Base-by-base conservation (phyloP, 2,888 invertebrate genomes). In the Zaprionus lineosus region DNA sequence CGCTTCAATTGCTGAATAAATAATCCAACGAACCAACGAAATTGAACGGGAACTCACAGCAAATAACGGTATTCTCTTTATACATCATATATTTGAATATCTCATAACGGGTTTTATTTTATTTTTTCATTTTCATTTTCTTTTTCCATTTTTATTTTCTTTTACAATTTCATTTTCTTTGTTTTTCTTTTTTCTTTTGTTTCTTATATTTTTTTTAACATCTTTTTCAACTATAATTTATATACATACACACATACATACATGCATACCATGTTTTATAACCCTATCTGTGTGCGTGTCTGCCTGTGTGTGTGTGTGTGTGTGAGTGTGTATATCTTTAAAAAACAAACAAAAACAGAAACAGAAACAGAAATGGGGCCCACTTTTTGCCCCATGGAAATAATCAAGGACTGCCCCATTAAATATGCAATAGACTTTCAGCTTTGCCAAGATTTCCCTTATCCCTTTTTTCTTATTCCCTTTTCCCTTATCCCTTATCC, bases 21-120 rank as follows among this genome's bases (percentile, higher is more conserved):
- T 28, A 48, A 60, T 47, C 28, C 48, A 63, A 60, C 46, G 36
- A 65, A 48, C 53, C 39, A 67, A 68, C 64, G 66, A 51, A 67
- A 77, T 69, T 66, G 69, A 83, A 81, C 75, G 39, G 59, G 51
- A 81, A 84, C 79, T 73, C 73, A 70, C 81, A 67, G 77, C 64
- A 77, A 83, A 70, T 81, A 84, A 78, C 79, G 78, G 63, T 43
- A 59, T 56, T 36, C 26, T 57, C 53, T 52, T 37, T 56, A 41
- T 40, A 66, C 31, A 51, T 47, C 41, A 19, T 51, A 51, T 53
- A 33, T 47, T 61, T 70, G 46, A 67, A 56, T 59, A 70, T 72
- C 55, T 74, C 24, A 46, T 64, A 74, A 74, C 69, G 44, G 24
- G 52, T 61, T 43, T n/a, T 14, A 21, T 56, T 56, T 16, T 24